Conservation (phyloP, 2,797 vertebrate species). For the Falco rusticolus region DNA sequence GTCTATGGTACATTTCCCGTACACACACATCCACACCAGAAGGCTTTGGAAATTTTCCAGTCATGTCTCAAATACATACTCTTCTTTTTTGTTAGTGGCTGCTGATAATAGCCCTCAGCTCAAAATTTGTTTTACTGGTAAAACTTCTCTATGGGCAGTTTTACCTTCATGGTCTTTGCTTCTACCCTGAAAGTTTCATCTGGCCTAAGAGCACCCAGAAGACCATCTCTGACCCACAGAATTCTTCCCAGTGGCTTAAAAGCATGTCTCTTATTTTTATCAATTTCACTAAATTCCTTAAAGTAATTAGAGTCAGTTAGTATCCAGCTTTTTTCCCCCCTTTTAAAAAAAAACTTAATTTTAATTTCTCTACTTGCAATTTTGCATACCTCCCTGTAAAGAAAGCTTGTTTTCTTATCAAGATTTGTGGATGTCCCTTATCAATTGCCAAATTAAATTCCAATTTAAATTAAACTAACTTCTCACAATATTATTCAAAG, state of each 20-base stretch:
- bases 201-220: background rate
- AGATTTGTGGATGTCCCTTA: background rate
- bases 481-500: slow-evolving; percentile 22
- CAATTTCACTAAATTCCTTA: background rate
- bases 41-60: background rate
- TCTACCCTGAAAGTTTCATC: background rate
- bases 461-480: background rate
- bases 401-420: background rate
- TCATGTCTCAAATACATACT: background rate
- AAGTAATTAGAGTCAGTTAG: background rate
- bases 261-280: background rate
- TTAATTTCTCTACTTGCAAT: background rate
- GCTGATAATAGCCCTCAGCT: background rate
- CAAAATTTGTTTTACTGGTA: background rate
- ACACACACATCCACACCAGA: background rate
- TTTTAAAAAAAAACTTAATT: background rate
- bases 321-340: background rate
- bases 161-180: background rate
- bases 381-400: background rate
- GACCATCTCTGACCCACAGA: background rate
- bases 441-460: slow-evolving; percentile 35
- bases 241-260: background rate
- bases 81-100: background rate
- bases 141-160: background rate
- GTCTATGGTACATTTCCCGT: background rate